phyloP scores from a whole-genome alignment of 2,113 vertebrate genomes.

The Greenwoodochromis staneri region DNA sequence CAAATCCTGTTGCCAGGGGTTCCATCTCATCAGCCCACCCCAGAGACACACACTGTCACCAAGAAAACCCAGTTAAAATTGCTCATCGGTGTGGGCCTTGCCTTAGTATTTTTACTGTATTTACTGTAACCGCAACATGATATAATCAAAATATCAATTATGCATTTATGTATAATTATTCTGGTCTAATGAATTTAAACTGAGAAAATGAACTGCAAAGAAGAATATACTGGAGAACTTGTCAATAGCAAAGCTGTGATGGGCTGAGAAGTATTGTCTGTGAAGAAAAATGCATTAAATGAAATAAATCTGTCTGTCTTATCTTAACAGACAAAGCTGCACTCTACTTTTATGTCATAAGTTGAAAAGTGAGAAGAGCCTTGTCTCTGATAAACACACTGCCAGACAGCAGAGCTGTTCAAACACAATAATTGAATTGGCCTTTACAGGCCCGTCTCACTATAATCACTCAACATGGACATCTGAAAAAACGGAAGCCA shows the following conservation, averaged over 20 bases:
- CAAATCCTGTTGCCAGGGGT: constrained; percentile 38
- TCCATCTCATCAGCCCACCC: constrained; percentile 16
- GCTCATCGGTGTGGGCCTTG: neutral
- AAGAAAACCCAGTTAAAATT: neutral
- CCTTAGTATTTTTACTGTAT: neutral
- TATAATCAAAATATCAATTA: neutral
- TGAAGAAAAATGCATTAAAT: neutral
- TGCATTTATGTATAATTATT: neutral
- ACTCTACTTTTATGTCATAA: neutral
- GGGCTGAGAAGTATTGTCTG: neutral
- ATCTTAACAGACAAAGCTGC: neutral
- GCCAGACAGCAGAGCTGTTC: constrained; percentile 4
- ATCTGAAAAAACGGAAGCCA: neutral
- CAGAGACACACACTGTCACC: constrained; percentile 13
- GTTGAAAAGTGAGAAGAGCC: neutral
- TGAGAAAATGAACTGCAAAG: neutral
- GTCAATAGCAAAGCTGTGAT: neutral
- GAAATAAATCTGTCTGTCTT: neutral
- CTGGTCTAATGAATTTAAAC: neutral
- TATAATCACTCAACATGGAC: neutral
- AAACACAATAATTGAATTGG: constrained; percentile 37
- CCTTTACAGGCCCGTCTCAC: constrained; percentile 10
- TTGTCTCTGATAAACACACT: neutral
- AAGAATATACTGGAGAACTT: neutral
- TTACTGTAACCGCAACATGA: neutral